Conservation (phyloP, 2,888 invertebrate species). For the Coleophora flavipennella region DNA sequence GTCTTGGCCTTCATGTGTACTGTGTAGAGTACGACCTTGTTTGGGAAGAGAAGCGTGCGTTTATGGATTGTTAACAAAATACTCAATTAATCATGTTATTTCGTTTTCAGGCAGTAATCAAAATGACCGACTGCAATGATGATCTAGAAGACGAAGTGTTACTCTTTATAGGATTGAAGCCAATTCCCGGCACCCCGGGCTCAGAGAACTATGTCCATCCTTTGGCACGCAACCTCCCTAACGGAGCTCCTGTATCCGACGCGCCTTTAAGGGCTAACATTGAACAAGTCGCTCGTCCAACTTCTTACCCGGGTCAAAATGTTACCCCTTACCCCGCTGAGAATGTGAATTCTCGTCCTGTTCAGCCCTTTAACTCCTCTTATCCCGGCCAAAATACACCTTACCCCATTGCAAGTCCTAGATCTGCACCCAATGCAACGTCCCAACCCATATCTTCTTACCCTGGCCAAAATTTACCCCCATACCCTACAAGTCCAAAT, state of each 20-base stretch:
- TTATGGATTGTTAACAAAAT: too few species aligned
- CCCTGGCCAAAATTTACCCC: too few species aligned
- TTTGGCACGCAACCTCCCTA: constrained; percentile 31
- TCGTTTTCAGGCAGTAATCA: constrained; percentile 33
- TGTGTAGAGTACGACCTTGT: too few species aligned
- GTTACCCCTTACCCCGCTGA: neutral
- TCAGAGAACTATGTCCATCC: constrained; percentile 31
- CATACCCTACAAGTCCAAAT: too few species aligned
- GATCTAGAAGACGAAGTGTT: constrained; percentile 38
- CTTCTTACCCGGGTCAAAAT: neutral
- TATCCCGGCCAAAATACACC: too few species aligned
- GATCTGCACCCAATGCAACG: too few species aligned
- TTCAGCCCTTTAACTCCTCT: neutral
- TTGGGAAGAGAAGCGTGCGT: too few species aligned
- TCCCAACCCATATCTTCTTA: neutral
- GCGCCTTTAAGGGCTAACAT: neutral
- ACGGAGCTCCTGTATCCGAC: constrained; percentile 26
- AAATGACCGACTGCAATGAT: constrained; percentile 45
- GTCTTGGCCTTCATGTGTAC: too few species aligned
- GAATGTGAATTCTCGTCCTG: too few species aligned
- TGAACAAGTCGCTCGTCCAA: neutral
- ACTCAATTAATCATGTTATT: too few species aligned
- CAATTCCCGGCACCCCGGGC: constrained; percentile 21
- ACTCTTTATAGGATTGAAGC: constrained; percentile 41
- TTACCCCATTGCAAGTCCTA: too few species aligned